Conservation (phyloP, 2,888 invertebrate genomes). For the Therioaphis trifolii region DNA sequence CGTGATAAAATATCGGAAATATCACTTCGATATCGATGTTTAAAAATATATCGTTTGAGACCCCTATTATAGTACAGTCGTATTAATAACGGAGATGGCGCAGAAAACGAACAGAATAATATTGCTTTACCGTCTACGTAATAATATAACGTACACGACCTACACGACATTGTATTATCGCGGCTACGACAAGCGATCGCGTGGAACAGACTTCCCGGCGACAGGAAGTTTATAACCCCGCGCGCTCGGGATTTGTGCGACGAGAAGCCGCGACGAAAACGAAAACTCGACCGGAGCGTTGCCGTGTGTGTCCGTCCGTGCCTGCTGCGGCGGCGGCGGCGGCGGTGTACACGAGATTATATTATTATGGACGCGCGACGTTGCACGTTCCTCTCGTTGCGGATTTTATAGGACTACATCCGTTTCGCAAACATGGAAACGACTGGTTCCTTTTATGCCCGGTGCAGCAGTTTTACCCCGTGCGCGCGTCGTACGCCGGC, state of each 20-base stretch:
- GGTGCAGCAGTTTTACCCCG: neutral
- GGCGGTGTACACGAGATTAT: no score
- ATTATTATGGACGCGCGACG: constrained; percentile 19
- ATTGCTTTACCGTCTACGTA: no score
- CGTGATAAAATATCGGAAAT: no score
- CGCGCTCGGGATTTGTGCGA: neutral
- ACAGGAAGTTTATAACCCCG: constrained; percentile 33
- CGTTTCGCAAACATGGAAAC: constrained; percentile 57
- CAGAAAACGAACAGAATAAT: neutral
- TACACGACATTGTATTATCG: no score
- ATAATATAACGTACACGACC: no score
- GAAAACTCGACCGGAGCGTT: constrained; percentile 1
- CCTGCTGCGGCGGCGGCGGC: neutral
- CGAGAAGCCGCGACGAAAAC: constrained; percentile 11
- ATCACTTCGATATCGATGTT: no score
- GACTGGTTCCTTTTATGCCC: constrained; percentile 59
- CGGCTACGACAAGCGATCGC: neutral
- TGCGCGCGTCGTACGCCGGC: neutral
- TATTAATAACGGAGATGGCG: no score
- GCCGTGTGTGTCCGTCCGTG: neutral
- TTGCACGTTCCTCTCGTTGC: constrained; percentile 20
- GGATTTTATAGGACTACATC: constrained; percentile 43
- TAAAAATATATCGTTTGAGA: no score
- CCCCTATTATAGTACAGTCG: no score
- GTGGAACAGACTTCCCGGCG: constrained; percentile 2